Conservation (phyloP, 2,113 vertebrate species). For the Gallinago undulata region DNA sequence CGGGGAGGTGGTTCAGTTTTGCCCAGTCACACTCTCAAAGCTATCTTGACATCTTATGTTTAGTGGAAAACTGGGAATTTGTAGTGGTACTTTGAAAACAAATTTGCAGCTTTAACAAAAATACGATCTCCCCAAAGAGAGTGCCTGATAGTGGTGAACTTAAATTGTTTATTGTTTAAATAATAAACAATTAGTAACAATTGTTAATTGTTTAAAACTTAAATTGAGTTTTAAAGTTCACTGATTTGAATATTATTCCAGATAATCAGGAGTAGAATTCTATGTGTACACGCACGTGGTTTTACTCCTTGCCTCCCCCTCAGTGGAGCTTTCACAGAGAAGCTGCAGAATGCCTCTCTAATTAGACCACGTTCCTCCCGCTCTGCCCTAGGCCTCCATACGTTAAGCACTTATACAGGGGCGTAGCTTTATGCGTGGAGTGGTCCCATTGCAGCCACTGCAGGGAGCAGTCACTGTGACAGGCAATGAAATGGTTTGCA, state of each 20-base stretch:
- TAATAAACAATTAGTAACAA: too few relatives aligned
- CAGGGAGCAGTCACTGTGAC: neutral
- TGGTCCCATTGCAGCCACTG: neutral
- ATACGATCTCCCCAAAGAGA: neutral
- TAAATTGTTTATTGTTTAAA: too few relatives aligned
- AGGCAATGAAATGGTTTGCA: neutral
- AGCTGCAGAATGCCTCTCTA: neutral
- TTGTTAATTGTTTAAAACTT: too few relatives aligned
- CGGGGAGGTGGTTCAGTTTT: accelerated
- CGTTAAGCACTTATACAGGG: neutral
- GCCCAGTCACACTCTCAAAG: accelerated
- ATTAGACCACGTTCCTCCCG: neutral
- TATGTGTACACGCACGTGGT: accelerated
- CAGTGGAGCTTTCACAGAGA: neutral
- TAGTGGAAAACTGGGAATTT: neutral
- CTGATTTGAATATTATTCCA: neutral
- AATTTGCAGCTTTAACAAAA: neutral
- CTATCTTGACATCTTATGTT: neutral
- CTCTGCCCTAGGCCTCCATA: neutral
- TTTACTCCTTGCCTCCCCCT: neutral
- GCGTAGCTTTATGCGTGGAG: neutral
- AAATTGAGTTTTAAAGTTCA: neutral
- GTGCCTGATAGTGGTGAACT: neutral
- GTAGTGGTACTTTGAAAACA: neutral
- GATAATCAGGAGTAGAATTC: neutral